Percentiles rank a stretch among this genome's conserved stretches.
Evolutionary conservation across 2,797 vertebrate species (phyloP).

Genomic region (Leptoclinus maculatus): DNA sequence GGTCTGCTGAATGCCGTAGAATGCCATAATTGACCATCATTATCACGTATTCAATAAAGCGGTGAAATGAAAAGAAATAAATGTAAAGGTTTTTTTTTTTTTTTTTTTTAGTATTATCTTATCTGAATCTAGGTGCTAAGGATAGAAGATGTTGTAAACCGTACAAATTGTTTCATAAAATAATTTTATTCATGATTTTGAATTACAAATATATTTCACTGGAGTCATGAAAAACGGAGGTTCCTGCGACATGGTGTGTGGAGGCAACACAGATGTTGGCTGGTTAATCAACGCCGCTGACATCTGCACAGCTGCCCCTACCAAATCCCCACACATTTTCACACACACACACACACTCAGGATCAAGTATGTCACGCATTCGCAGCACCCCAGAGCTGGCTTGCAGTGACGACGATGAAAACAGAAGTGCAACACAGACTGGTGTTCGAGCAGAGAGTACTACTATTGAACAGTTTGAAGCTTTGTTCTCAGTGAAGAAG

Average conservation of each 20-base stretch:
- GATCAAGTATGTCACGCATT: slow-evolving; percentile 1
- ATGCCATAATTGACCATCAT: too few relatives aligned
- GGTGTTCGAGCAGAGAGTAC: neutral
- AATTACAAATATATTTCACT: neutral
- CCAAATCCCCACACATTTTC: slow-evolving; percentile 3
- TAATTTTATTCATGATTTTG: neutral
- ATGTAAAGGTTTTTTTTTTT: too few relatives aligned
- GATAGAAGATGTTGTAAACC: neutral
- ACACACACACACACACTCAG: slow-evolving; percentile 3
- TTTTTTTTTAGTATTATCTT: neutral
- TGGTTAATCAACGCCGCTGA: slow-evolving; percentile 49
- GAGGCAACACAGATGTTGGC: slow-evolving; percentile 55
- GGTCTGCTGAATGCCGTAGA: too few relatives aligned
- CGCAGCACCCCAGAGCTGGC: neutral
- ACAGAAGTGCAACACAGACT: slow-evolving; percentile 36
- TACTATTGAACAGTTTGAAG: slow-evolving; percentile 5
- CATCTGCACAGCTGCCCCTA: slow-evolving; percentile 38
- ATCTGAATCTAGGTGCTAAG: neutral
- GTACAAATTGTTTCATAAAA: neutral
- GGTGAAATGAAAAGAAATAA: too few relatives aligned
- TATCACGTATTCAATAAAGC: too few relatives aligned
- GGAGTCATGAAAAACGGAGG: neutral
- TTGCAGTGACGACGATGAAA: slow-evolving; percentile 33
- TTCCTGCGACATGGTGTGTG: slow-evolving; percentile 29
- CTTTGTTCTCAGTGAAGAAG: neutral